These are phyloP conservation scores for Irena cyanogastra DNA, from an alignment of 2,113 vertebrate genomes.

Conservation along the genomic window DNA sequence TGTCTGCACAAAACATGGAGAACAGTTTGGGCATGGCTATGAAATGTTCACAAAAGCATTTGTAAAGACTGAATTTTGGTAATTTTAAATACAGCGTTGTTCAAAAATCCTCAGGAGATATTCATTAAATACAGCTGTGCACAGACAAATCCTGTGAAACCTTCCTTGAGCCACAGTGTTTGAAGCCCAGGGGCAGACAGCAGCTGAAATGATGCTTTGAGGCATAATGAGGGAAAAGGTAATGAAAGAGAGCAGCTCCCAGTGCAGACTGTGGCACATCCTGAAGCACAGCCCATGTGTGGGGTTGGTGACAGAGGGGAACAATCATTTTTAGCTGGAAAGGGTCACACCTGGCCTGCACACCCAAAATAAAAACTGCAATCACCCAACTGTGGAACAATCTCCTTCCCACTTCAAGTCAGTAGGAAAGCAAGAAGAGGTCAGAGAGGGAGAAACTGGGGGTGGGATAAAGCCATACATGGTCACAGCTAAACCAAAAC, in stretches of 20 bases:
- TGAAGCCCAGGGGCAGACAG: not conserved
- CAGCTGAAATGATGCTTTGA: not conserved
- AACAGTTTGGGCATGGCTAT: not conserved
- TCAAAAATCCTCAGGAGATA: not conserved
- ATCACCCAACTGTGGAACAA: not conserved
- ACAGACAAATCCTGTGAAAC: not conserved
- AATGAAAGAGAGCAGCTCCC: not conserved
- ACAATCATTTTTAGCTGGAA: not conserved
- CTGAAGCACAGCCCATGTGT: not conserved
- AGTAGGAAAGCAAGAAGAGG: not conserved
- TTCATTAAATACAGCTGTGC: not conserved
- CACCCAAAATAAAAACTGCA: not conserved
- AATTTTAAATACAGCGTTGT: not conserved
- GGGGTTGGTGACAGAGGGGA: not conserved
- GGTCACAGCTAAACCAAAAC: not conserved
- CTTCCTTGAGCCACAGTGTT: not conserved
- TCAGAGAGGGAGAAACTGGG: not conserved
- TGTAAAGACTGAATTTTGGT: not conserved
- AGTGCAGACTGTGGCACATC: accelerated
- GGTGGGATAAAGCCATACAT: not conserved
- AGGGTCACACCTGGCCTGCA: not conserved
- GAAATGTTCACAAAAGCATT: not conserved
- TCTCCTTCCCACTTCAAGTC: not conserved
- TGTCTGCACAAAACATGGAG: not conserved
- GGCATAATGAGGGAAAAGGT: not conserved